Evolutionary conservation across 2,888 invertebrate genomes (phyloP), one percentile per base, ranked within the genome.

Genomic region (Villa cingulata): DNA sequence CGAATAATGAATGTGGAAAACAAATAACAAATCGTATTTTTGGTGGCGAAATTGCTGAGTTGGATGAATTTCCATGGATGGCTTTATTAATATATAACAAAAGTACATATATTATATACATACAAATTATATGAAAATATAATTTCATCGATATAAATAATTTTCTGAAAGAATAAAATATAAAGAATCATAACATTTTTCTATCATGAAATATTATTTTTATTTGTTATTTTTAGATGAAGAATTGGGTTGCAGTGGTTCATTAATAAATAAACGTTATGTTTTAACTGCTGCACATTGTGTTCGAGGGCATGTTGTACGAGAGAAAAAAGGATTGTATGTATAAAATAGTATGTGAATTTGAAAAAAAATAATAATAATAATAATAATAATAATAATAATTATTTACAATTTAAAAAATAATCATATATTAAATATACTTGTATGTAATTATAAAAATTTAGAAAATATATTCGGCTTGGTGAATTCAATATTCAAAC

Each of bases 51-150:
- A 66, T 74, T 40, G 76, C 79, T 1, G 77, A 77, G n/a, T 57
- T 77, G 6, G 77, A 77, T 48, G 80, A 80, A 57, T 78, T 75
- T 60, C 78, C 78, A 0, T 80, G 80, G 80, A 71, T 78, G 72
- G 74, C 74, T 0, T 55, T 78, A 19, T 53, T 78, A 45, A 75
- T 77, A 45, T 79, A 79, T 54, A 67, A 70, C 32, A 72, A 72
- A 52, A 62, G 76, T 76, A 59, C 59, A 40, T 32, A 32, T 40
- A 46, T 32, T 16, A 32, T 16, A 23, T 17, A 7, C 9, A n/a
- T n/a, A n/a, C n/a, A n/a, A n/a, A n/a, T n/a, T n/a, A n/a, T n/a
- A n/a, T n/a, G 27, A 9, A 27, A 37, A 15, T 14, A 37, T 7
- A 34, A 29, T 4, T 4, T 14, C 32, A 27, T 12, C 10, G n/a